Percentiles rank a stretch among this genome's conserved stretches.
Evolutionary conservation across 2,797 vertebrate species (phyloP).

Genomic region (Lophius americanus): DNA sequence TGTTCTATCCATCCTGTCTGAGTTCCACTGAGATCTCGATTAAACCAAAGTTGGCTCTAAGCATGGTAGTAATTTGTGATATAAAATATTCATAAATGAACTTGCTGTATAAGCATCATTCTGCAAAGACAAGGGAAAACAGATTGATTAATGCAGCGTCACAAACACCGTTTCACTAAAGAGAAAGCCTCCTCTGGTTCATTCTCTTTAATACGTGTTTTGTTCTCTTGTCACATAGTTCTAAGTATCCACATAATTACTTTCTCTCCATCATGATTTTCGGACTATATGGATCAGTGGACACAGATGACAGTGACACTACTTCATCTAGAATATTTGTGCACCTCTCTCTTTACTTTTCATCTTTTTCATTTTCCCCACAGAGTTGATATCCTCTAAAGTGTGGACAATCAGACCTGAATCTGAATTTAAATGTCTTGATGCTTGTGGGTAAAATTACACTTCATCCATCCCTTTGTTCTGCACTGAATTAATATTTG

Average conservation of each 20-base stretch:
- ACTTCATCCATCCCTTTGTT: conserved; percentile 43
- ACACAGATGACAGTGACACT: not conserved
- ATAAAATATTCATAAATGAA: conserved; percentile 59
- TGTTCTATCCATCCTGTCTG: conserved; percentile 19
- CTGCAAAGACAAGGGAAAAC: conserved; percentile 28
- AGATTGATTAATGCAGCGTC: conserved; percentile 59
- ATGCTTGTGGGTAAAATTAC: conserved; percentile 43
- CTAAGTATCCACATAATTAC: conserved; percentile 17
- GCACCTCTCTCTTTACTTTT: conserved; percentile 11
- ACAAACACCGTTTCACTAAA: conserved; percentile 50
- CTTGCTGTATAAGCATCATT: conserved; percentile 37
- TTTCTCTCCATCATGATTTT: conserved; percentile 10
- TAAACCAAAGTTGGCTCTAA: conserved; percentile 26
- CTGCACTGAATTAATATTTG: conserved; percentile 54
- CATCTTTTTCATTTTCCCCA: conserved; percentile 14
- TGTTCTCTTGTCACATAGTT: conserved; percentile 46
- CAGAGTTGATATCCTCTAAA: conserved; percentile 12
- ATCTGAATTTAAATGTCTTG: conserved; percentile 41
- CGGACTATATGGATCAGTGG: conserved; percentile 2
- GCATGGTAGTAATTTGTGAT: conserved; percentile 29
- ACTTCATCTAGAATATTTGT: not conserved
- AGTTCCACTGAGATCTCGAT: not conserved
- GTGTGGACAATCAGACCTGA: conserved; percentile 16
- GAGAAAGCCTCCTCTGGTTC: conserved; percentile 34
- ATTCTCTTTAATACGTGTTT: conserved; percentile 45